A percentile compares a stretch with the other conserved stretches of the same genome.
Conservation (phyloP, 2,888 invertebrate species). For the Andrena fulva region DNA sequence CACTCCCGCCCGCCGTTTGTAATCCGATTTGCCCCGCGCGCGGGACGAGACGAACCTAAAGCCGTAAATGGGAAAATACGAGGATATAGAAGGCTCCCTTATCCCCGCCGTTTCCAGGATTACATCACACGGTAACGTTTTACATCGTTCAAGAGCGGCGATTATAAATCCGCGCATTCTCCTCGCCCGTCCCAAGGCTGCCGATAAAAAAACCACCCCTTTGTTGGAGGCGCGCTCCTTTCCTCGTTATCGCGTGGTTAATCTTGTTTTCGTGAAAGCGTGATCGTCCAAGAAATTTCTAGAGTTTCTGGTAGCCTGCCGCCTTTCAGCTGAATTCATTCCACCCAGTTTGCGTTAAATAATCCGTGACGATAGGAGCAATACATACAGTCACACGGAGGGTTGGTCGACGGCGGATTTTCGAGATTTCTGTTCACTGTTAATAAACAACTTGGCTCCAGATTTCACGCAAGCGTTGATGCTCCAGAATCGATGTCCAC, state of each 20-base stretch:
- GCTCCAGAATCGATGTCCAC: too few species aligned
- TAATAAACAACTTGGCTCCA: too few species aligned
- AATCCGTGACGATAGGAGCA: too few species aligned
- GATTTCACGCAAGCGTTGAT: too few species aligned
- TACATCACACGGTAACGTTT: slow-evolving; percentile 45
- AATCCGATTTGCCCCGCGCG: slow-evolving; percentile 48
- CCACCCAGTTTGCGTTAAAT: neutral
- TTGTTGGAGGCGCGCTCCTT: neutral
- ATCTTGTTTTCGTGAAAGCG: neutral
- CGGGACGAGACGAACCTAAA: slow-evolving; percentile 55
- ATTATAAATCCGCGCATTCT: slow-evolving; percentile 45
- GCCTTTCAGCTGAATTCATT: neutral
- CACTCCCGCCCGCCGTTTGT: slow-evolving; percentile 29
- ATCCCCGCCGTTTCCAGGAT: slow-evolving; percentile 38
- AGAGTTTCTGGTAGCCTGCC: neutral
- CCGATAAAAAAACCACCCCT: neutral
- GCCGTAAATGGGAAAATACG: slow-evolving; percentile 59
- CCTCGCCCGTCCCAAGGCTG: neutral
- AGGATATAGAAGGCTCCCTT: slow-evolving; percentile 38
- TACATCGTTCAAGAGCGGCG: slow-evolving; percentile 30
- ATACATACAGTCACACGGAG: too few species aligned
- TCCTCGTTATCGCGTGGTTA: neutral
- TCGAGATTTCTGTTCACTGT: too few species aligned
- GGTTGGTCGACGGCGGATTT: too few species aligned
- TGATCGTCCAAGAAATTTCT: neutral